phyloP scores from a whole-genome alignment of 2,888 invertebrate genomes.

The Sesamia inferens region DNA sequence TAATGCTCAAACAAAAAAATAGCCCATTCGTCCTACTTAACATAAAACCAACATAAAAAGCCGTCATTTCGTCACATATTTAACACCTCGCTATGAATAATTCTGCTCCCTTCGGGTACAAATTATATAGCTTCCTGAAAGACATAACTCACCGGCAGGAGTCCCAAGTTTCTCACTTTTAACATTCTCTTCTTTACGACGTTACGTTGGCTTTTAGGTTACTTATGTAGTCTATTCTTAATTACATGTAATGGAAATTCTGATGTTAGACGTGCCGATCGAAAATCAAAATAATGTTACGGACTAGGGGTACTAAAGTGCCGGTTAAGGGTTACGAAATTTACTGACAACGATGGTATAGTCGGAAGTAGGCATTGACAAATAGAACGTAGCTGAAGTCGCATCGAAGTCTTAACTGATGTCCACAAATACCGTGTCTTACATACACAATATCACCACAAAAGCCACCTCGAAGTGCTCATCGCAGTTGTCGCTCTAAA shows the following conservation, averaged over 20 bases:
- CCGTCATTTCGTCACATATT: conserved; percentile 5
- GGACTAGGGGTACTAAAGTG: no score
- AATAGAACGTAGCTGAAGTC: no score
- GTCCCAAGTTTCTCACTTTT: conserved; percentile 16
- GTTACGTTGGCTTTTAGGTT: not conserved
- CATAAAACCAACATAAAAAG: conserved; percentile 38
- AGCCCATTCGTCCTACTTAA: not conserved
- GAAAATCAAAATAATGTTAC: not conserved
- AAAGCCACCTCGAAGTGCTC: no score
- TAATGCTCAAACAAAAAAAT: not conserved
- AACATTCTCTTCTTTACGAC: conserved; percentile 23
- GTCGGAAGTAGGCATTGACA: no score
- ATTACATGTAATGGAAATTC: not conserved
- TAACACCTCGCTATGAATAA: conserved; percentile 38
- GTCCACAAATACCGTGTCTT: no score
- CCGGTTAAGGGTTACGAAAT: no score
- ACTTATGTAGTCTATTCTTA: conserved; percentile 11
- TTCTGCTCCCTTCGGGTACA: conserved; percentile 8
- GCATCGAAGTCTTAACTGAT: no score
- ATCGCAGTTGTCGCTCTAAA: no score
- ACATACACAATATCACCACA: no score
- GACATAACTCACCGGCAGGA: conserved; percentile 25
- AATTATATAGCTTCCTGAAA: conserved; percentile 35
- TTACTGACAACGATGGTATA: no score
- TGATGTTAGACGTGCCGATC: not conserved